Conservation (phyloP, 2,888 invertebrate genomes). For the Itoplectis maculator region DNA sequence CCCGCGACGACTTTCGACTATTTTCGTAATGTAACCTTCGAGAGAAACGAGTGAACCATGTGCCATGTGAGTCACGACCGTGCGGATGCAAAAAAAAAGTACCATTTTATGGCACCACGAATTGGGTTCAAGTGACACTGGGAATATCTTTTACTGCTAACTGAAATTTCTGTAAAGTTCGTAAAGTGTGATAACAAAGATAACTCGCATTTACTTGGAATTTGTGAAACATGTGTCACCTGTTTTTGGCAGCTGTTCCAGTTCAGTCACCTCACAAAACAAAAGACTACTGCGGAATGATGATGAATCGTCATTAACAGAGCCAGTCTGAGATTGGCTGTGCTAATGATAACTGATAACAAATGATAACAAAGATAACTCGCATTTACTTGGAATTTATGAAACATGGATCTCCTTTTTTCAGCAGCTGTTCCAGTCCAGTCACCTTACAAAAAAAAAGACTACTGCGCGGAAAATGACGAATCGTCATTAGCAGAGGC, state of each 20-base stretch:
- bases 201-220: background rate
- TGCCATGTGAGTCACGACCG: slow-evolving; percentile 18
- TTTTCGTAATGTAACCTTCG: slow-evolving; percentile 56
- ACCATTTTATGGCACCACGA: background rate
- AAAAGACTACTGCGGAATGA: slow-evolving; percentile 12
- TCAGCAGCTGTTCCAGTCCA: background rate
- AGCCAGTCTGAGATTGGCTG: background rate
- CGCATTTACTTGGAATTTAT: background rate
- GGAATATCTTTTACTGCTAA: background rate
- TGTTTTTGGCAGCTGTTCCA: background rate
- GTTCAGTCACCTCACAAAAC: background rate
- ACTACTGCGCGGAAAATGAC: slow-evolving; percentile 14
- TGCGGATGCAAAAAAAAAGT: background rate
- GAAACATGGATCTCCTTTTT: background rate
- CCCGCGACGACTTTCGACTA: slow-evolving; percentile 60
- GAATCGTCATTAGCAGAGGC: slow-evolving; percentile 21
- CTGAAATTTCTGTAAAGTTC: too few species aligned
- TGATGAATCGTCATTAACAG: slow-evolving; percentile 26
- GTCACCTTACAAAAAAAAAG: background rate
- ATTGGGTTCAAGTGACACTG: background rate
- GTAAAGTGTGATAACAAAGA: background rate
- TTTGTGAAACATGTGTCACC: background rate
- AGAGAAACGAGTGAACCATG: background rate
- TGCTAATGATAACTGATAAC: too few species aligned
- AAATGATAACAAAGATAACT: background rate